phyloP scores from a whole-genome alignment of 2,797 vertebrate species.

The Falco novaeseelandiae region DNA sequence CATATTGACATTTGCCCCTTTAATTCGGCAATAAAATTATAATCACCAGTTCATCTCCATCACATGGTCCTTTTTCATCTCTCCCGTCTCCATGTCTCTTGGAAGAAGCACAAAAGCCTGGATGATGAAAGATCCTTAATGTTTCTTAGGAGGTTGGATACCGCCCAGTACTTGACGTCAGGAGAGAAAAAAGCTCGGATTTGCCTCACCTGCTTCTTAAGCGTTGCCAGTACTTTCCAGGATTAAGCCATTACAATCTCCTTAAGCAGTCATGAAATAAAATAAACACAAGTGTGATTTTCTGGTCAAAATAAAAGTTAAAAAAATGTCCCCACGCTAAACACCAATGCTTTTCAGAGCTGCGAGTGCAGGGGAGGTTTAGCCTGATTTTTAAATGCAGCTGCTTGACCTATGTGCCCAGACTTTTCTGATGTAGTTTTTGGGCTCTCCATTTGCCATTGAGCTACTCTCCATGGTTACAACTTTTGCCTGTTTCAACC shows the following conservation, averaged over 20 bases:
- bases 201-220: constrained; percentile 4
- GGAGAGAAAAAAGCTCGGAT: not conserved
- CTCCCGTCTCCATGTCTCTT: not conserved
- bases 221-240: not conserved
- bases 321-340: not conserved
- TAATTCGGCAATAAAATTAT: not conserved
- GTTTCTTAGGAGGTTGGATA: not conserved
- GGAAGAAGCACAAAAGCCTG: constrained; percentile 17
- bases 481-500: not conserved
- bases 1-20: not conserved
- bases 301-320: not conserved
- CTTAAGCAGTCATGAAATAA: not conserved
- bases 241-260: constrained; percentile 6
- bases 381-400: not conserved
- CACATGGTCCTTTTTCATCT: not conserved
- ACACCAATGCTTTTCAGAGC: not conserved
- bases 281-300: not conserved
- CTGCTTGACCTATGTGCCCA: not conserved
- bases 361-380: not conserved
- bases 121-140: constrained; percentile 3
- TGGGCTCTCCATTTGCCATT: not conserved
- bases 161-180: not conserved
- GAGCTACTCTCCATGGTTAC: not conserved
- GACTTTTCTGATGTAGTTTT: not conserved
- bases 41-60: not conserved